Percentiles rank a stretch among this genome's conserved stretches.
phyloP scores from a whole-genome alignment of 2,113 vertebrate species.

The Gymnorhina tibicen region DNA sequence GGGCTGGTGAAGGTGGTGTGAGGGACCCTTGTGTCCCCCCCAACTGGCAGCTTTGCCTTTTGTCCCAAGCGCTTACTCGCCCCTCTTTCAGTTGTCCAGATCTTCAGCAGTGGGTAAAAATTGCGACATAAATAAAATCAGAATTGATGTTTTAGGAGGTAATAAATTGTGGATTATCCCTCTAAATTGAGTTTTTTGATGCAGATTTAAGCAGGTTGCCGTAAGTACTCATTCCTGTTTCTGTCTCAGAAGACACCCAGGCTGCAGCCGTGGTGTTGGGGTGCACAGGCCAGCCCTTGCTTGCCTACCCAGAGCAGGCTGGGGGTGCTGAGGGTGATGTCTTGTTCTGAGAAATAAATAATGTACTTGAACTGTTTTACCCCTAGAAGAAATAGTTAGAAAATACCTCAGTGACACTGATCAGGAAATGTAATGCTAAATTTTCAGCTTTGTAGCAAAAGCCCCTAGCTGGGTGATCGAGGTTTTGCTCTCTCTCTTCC shows the following conservation, averaged over 20 bases:
- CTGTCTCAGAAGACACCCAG: not conserved
- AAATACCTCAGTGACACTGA: not conserved
- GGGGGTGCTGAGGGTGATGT: not conserved
- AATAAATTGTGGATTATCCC: not conserved
- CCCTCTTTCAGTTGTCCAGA: not conserved
- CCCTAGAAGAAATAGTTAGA: not conserved
- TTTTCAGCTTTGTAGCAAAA: not conserved
- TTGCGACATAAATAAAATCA: not conserved
- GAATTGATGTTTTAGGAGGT: not conserved
- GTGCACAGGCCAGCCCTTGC: not conserved
- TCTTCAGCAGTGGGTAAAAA: not conserved
- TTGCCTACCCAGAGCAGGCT: not conserved
- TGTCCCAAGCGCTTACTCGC: not conserved
- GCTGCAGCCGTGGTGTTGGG: not conserved
- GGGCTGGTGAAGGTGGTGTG: not conserved
- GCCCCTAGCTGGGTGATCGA: not conserved
- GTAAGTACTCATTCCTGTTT: not conserved
- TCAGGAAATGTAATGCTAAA: not conserved
- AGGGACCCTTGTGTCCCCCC: not conserved
- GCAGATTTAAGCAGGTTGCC: not conserved
- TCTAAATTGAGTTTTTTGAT: not conserved
- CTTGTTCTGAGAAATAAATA: not conserved
- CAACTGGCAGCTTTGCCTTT: not conserved
- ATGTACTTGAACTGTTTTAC: not conserved
- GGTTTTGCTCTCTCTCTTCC: not conserved